phyloP scores from a whole-genome alignment of 2,113 vertebrate species.

The Tringa solitaria region DNA sequence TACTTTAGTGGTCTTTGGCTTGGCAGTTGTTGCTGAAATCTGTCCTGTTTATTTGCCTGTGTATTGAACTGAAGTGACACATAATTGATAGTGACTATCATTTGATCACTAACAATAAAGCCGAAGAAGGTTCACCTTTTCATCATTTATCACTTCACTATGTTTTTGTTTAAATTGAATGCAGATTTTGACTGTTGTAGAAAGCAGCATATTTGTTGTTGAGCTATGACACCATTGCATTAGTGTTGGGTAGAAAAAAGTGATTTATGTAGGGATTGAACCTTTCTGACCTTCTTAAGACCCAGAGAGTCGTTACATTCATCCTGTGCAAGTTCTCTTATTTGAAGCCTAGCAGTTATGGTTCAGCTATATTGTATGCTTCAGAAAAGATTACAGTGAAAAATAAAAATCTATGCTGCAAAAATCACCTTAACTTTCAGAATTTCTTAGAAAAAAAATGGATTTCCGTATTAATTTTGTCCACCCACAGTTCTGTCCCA shows the following conservation, averaged over 20 bases:
- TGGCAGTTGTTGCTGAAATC: neutral
- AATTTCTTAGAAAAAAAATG: neutral
- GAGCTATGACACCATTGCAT: neutral
- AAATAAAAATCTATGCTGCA: neutral
- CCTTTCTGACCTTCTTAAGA: neutral
- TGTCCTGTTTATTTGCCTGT: neutral
- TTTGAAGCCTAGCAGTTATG: neutral
- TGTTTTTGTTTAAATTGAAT: neutral
- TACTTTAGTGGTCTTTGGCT: neutral
- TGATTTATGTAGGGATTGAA: neutral
- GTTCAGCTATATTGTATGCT: neutral
- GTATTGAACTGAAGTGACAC: neutral
- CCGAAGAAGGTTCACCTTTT: neutral
- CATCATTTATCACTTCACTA: neutral
- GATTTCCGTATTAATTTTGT: neutral
- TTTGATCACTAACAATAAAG: neutral
- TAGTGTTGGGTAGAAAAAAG: neutral
- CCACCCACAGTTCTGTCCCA: neutral
- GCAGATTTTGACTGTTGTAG: neutral
- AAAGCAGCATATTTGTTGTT: neutral
- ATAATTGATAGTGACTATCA: neutral
- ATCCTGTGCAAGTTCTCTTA: neutral
- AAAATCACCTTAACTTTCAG: neutral
- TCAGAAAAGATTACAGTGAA: neutral
- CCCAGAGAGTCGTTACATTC: rapidly evolving